Conservation (phyloP, 2,888 invertebrate genomes). For the Arge pagana region DNA sequence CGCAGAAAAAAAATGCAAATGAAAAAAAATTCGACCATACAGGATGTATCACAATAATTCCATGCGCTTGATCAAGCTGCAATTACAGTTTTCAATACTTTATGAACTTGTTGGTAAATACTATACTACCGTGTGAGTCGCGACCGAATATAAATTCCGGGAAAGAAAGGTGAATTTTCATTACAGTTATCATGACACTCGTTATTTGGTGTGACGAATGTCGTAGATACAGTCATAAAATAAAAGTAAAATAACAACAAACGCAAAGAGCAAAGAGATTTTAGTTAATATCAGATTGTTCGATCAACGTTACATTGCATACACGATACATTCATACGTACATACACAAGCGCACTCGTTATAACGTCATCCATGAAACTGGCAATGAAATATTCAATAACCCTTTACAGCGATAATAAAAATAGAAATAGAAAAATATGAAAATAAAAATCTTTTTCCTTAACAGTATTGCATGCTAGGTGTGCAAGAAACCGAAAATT, state of each 20-base stretch:
- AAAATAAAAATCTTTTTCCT: conserved; percentile 28
- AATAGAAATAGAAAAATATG: conserved; percentile 33
- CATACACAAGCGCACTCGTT: conserved; percentile 20
- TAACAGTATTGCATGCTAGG: neutral
- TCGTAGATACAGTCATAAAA: conserved; percentile 27
- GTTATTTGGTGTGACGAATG: conserved; percentile 27
- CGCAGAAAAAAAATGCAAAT: no score
- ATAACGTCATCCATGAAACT: conserved; percentile 14
- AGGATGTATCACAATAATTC: no score
- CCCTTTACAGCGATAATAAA: conserved; percentile 24
- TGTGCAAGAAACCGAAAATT: no score
- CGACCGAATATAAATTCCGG: conserved; percentile 3
- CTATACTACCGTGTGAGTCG: conserved; percentile 25
- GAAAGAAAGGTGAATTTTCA: conserved; percentile 15
- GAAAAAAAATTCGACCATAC: conserved; percentile 40
- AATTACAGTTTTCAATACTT: conserved; percentile 17
- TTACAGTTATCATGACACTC: conserved; percentile 23
- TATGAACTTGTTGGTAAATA: conserved; percentile 37
- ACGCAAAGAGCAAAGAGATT: conserved; percentile 5
- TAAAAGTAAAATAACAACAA: conserved; percentile 19
- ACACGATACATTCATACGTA: conserved; percentile 16
- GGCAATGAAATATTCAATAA: conserved; percentile 29
- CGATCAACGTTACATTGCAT: conserved; percentile 2
- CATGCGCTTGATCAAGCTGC: no score
- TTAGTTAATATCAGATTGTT: conserved; percentile 17